Conservation (phyloP, 2,113 vertebrate genomes). For the Labeo rohita region DNA sequence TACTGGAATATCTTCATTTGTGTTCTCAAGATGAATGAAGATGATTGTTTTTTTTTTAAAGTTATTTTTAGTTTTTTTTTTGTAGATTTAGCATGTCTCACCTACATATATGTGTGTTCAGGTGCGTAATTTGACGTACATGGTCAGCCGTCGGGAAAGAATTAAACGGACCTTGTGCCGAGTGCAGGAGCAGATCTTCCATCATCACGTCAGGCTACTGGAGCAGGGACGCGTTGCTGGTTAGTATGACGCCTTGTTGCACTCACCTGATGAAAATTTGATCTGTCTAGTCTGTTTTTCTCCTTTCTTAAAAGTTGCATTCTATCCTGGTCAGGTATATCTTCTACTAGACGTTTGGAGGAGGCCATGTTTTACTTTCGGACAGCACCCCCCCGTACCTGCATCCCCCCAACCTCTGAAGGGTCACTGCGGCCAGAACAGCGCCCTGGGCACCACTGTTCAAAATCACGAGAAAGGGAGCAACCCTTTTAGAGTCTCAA, state of each 20-base stretch:
- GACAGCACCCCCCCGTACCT: constrained; percentile 12
- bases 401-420: constrained; percentile 57
- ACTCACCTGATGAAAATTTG: not conserved
- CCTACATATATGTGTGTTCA: constrained; percentile 59
- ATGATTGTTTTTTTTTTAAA: no score
- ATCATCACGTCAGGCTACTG: constrained; percentile 83
- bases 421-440: constrained; percentile 70
- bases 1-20: not conserved
- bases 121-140: constrained; percentile 98
- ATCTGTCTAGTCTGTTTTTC: not conserved
- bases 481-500: constrained; percentile 56
- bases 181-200: constrained; percentile 97
- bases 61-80: not conserved
- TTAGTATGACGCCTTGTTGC: constrained; percentile 64
- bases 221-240: constrained; percentile 87
- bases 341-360: constrained; percentile 53
- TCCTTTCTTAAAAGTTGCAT: not conserved
- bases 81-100: not conserved
- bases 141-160: constrained; percentile 97
- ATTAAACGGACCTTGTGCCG: constrained; percentile 93
- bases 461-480: constrained; percentile 22
- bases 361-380: constrained; percentile 57
- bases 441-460: constrained; percentile 21
- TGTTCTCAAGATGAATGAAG: not conserved
- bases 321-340: constrained; percentile 45